A percentile compares a stretch with the other conserved stretches of the same genome.
These are phyloP conservation scores for Sicus ferrugineus DNA, from an alignment of 2,888 invertebrate species.

Conservation along the genomic window DNA sequence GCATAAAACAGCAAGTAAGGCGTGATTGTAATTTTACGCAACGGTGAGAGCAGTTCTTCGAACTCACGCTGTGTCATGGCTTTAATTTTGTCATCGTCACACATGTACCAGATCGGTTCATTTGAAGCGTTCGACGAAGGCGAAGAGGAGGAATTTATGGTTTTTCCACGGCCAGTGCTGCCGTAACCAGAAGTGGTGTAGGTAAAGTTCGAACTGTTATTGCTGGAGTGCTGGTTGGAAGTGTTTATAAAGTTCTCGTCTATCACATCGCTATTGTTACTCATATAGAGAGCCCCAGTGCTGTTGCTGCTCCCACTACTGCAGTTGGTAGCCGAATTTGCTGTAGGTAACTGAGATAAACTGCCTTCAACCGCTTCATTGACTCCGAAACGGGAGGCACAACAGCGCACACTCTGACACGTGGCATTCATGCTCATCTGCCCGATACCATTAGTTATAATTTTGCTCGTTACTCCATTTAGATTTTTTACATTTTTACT, in stretches of 20 bases:
- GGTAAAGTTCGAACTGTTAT: constrained; percentile 43
- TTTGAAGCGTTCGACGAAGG: constrained; percentile 34
- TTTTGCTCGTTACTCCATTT: constrained; percentile 58
- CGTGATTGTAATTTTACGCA: constrained; percentile 80
- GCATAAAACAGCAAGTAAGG: constrained; percentile 89
- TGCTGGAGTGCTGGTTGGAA: constrained; percentile 44
- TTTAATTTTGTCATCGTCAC: constrained; percentile 86
- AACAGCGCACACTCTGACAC: constrained; percentile 70
- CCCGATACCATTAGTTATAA: constrained; percentile 62
- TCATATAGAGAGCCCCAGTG: constrained; percentile 41
- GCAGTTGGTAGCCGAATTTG: constrained; percentile 25
- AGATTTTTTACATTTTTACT: constrained; percentile 63
- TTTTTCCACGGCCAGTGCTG: constrained; percentile 55
- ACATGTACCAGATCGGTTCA: constrained; percentile 79
- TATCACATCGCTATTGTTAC: constrained; percentile 54
- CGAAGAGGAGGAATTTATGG: constrained; percentile 27
- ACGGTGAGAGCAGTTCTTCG: constrained; percentile 77
- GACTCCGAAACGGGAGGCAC: constrained; percentile 65
- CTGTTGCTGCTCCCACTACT: constrained; percentile 33
- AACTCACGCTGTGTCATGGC: constrained; percentile 81
- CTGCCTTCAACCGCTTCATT: constrained; percentile 3
- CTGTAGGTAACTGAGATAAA: not conserved
- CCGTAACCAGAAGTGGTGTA: constrained; percentile 58
- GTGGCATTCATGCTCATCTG: constrained; percentile 62
- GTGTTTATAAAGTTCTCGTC: constrained; percentile 57